Evolutionary conservation across 1,140 invertebrate species (phyloP).

Genomic region (Sitobion miscanthi): DNA sequence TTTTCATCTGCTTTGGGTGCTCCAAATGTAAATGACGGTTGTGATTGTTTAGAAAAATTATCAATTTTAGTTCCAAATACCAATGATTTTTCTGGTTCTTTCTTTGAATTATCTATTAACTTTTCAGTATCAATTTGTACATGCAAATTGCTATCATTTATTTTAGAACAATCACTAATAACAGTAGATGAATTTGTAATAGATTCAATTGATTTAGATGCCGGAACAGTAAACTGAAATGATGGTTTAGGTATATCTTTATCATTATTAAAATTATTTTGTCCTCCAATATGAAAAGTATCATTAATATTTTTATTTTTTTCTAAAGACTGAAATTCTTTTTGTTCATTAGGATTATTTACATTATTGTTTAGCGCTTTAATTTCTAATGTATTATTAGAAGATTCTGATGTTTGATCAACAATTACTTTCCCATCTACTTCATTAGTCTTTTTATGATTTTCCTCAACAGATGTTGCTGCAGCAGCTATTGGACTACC

Average conservation of each 20-base stretch:
- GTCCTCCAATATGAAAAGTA: not conserved
- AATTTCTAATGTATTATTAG: not conserved
- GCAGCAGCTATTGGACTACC: not conserved
- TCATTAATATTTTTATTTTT: not conserved
- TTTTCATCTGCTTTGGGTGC: not conserved
- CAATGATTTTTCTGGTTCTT: not conserved
- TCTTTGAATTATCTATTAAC: not conserved
- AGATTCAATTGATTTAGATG: not conserved
- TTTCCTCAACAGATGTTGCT: not conserved
- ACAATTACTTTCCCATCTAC: not conserved
- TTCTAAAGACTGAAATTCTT: not conserved
- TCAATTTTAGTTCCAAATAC: not conserved
- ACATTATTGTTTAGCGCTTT: not conserved
- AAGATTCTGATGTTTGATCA: not conserved
- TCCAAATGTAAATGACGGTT: conserved; percentile 14
- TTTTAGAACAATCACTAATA: not conserved
- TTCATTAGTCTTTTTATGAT: not conserved
- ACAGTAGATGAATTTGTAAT: not conserved
- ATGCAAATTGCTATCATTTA: not conserved
- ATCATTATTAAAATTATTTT: not conserved
- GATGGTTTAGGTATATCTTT: not conserved
- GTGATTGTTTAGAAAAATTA: not conserved
- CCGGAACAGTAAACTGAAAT: not conserved
- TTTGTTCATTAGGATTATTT: not conserved
- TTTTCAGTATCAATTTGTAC: not conserved